These are phyloP conservation scores for Desmodus rotundus DNA, from an alignment of 2,113 vertebrate species.

Conservation along the genomic window DNA sequence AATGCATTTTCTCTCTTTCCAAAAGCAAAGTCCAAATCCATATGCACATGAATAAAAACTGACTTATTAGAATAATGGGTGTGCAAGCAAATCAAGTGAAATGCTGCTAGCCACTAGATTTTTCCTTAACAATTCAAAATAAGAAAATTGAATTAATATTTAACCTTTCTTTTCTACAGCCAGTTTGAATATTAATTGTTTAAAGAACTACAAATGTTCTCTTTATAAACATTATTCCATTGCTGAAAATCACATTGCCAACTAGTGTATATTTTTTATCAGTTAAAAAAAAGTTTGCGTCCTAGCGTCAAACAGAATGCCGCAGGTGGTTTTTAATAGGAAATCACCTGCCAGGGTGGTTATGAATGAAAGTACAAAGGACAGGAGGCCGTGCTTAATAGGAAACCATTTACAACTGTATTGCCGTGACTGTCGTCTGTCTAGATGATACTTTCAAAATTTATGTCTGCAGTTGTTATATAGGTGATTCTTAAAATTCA, in stretches of 20 bases:
- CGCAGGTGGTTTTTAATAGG: neutral
- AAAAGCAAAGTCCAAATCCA: conserved; percentile 23
- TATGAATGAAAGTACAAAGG: neutral
- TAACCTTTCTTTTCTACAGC: neutral
- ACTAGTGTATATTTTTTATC: neutral
- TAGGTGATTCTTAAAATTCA: neutral
- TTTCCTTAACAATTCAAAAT: conserved; percentile 15
- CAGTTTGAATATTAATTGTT: conserved; percentile 21
- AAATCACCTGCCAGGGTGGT: neutral
- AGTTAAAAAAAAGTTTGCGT: neutral
- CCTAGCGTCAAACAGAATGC: neutral
- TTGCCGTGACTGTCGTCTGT: neutral
- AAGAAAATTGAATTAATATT: conserved; percentile 48
- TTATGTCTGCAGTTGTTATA: neutral
- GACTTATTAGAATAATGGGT: conserved; percentile 43
- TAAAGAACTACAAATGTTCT: neutral
- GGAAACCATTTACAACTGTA: neutral
- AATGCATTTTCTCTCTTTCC: conserved; percentile 1
- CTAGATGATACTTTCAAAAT: neutral
- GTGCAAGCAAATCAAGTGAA: conserved; percentile 46
- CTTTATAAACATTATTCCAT: neutral
- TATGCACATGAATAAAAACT: conserved; percentile 51
- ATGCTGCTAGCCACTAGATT: neutral
- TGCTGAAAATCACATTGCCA: conserved; percentile 19
- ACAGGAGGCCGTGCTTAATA: neutral